Percentiles rank a stretch among this genome's conserved stretches.
Conservation (phyloP, 2,113 vertebrate genomes). For the Centropristis striata region DNA sequence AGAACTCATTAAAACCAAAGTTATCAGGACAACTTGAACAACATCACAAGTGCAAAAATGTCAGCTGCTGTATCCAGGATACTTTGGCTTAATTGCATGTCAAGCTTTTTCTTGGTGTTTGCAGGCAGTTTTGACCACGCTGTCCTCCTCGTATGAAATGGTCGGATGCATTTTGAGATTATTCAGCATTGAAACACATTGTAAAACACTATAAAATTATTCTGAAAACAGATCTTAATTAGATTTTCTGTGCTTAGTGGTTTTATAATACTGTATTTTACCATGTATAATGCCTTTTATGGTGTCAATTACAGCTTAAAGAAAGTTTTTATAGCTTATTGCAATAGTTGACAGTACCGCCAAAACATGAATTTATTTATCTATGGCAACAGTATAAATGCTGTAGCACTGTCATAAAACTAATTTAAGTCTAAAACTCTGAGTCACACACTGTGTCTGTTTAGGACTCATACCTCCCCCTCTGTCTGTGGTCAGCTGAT, state of each 20-base stretch:
- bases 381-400: background rate
- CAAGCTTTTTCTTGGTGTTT: too few species aligned
- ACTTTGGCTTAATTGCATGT: too few species aligned
- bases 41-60: too few species aligned
- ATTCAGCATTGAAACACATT: too few species aligned
- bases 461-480: slow-evolving; percentile 47
- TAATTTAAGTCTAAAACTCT: slow-evolving; percentile 35
- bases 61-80: too few species aligned
- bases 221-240: background rate
- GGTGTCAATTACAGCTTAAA: background rate
- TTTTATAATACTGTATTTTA: background rate
- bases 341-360: background rate
- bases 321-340: background rate
- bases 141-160: too few species aligned
- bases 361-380: background rate
- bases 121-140: too few species aligned
- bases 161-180: too few species aligned
- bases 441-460: slow-evolving; percentile 56
- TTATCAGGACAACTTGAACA: too few species aligned
- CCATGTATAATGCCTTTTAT: background rate
- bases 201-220: background rate
- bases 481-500: slow-evolving; percentile 77
- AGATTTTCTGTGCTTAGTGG: background rate
- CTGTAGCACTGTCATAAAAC: slow-evolving; percentile 36
- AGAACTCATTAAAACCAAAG: too few species aligned